phyloP scores from a whole-genome alignment of 2,888 invertebrate species.

The Lasioglossum vierecki region DNA sequence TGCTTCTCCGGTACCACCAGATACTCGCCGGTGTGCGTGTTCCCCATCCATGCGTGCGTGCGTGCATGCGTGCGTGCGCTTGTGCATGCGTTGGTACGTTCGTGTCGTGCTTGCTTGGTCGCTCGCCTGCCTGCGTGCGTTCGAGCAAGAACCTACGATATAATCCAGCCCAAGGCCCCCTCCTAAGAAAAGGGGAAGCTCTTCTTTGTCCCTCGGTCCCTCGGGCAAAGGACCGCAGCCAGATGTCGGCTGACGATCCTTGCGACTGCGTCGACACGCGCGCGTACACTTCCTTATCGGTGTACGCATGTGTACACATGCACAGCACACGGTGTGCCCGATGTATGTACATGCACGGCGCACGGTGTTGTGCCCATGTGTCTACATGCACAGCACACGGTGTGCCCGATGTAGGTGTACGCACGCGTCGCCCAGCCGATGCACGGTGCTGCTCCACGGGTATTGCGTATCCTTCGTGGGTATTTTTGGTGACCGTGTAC shows the following conservation, averaged over 20 bases:
- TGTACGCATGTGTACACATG: not conserved
- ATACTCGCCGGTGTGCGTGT: slow-evolving; percentile 14
- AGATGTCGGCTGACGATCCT: slow-evolving; percentile 70
- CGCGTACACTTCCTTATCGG: slow-evolving; percentile 35
- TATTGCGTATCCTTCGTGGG: slow-evolving; percentile 56
- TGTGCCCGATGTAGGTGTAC: slow-evolving; percentile 22
- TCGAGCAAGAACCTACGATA: slow-evolving; percentile 44
- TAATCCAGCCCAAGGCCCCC: slow-evolving; percentile 62
- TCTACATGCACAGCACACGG: too few relatives aligned
- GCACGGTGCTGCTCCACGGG: slow-evolving; percentile 38
- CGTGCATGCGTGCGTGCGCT: not conserved
- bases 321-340: not conserved
- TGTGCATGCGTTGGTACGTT: slow-evolving; percentile 8
- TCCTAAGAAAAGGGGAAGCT: slow-evolving; percentile 66
- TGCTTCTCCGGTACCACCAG: slow-evolving; percentile 66
- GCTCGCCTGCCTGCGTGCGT: slow-evolving; percentile 9
- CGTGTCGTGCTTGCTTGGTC: not conserved
- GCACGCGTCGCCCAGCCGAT: slow-evolving; percentile 10
- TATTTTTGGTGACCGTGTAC: slow-evolving; percentile 48
- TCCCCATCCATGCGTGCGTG: not conserved
- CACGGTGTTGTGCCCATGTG: not conserved
- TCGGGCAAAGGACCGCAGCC: slow-evolving; percentile 67
- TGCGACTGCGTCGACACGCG: slow-evolving; percentile 57
- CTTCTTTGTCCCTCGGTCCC: slow-evolving; percentile 72
- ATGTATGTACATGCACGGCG: too few relatives aligned